Base-by-base conservation (phyloP, 2,797 vertebrate species). In the Eulemur coronatus region DNA sequence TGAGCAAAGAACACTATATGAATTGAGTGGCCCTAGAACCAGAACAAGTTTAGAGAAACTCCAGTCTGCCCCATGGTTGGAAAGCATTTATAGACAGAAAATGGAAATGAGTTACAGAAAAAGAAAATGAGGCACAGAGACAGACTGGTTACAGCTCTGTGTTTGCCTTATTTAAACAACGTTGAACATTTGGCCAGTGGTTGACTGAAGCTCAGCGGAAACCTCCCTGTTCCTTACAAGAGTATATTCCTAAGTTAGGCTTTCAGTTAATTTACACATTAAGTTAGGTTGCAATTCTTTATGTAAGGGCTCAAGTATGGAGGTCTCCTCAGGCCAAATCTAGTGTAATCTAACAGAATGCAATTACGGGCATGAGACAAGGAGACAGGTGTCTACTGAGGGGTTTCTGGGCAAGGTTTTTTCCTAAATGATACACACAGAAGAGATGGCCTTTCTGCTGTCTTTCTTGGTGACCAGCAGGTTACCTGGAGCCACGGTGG, bases 401-500 rank as follows among this genome's bases (percentile, higher is more conserved):
- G 65, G 52, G 33, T 30, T 46, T 63, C 67, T 17, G 30, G 73
- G 57, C 17, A 55, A 33, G 35, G 38, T 24, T 24, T 46, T 48
- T 38, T 48, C 79, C 55, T 14, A 1, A 4, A 38, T 3, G 48
- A 50, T 33, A 33, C 7, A 4, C 52, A 1, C 17, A 2, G 15
- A 43, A 26, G 28, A 57, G 33, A 20, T 3, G 59, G 15, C 28
- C 73, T 18, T 13, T 8, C 13, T 14, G 17, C 52, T 33, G 3
- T 50, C 38, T 18, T 48, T 28, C 15, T 11, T 59, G 30, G 33
- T 30, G 33, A 24, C 33, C 0, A 43, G 46, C 2, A 11, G 38
- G 72, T 30, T 3, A 8, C 61, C 48, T 8, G 17, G 26, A 13
- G 3, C 41, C 35, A n/a, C 0, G 0, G 41, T 3, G 48, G 38